These are phyloP conservation scores for human (Homo sapiens) DNA, from an alignment of 2,113 vertebrate genomes.

Conservation along the genomic window DNA sequence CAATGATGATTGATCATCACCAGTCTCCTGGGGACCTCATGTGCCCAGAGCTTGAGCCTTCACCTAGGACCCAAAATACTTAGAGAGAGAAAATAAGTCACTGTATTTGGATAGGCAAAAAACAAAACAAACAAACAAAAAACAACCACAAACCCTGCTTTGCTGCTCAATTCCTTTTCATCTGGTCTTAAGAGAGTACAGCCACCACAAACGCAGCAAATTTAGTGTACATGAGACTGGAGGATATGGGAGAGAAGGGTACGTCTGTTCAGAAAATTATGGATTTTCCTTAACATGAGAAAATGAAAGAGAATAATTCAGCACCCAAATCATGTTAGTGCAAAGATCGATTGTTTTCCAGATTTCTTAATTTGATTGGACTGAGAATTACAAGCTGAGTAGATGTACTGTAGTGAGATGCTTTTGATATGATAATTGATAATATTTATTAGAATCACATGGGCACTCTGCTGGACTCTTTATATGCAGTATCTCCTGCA, in stretches of 20 bases:
- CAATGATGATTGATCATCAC: slow-evolving; percentile 28
- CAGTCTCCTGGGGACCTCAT: background rate
- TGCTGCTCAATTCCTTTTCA: background rate
- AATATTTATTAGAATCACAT: background rate
- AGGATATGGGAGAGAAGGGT: background rate
- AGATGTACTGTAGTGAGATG: background rate
- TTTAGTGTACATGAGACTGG: background rate
- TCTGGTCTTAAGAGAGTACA: background rate
- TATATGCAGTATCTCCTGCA: background rate
- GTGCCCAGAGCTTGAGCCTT: background rate
- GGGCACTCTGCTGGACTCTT: background rate
- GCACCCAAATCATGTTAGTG: background rate
- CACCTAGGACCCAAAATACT: background rate
- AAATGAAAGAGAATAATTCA: background rate
- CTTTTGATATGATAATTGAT: background rate
- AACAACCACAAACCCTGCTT: background rate
- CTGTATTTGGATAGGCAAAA: background rate
- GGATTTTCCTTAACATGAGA: background rate
- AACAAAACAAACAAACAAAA: background rate
- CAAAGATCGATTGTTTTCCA: slow-evolving; percentile 2
- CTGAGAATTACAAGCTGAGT: background rate
- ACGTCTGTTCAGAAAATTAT: background rate
- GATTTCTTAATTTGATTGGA: background rate
- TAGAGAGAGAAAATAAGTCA: slow-evolving; percentile 3
- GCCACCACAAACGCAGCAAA: background rate